Base-by-base conservation (phyloP, 2,113 vertebrate genomes). In the Macrotis lagotis region DNA sequence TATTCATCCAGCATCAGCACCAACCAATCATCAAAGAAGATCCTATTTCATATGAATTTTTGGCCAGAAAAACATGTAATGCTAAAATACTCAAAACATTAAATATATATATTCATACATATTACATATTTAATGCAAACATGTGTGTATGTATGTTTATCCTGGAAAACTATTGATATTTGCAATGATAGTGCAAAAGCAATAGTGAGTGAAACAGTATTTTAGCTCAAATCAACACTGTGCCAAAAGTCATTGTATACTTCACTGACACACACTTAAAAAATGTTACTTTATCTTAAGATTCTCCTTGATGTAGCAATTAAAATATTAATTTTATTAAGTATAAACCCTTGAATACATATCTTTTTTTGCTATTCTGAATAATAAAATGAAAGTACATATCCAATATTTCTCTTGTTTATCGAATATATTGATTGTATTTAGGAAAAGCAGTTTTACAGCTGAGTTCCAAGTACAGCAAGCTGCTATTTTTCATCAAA, bases 281-380 rank as follows among this genome's bases (percentile, higher is more conserved):
- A n/a, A n/a, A n/a, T n/a, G n/a, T n/a, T n/a, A n/a, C n/a, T n/a
- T n/a, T n/a, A n/a, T n/a, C 37, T n/a, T 74, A n/a, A 66, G 12
- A 14, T 37, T 66, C 31, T 66, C 31, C 59, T 37, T 66, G 37
- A 74, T 74, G 37, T 19, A 74, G 37, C 14, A 74, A n/a, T 19
- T 74, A 74, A 74, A 74, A 74, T 74, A 74, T n/a, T 74, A n/a
- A n/a, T 74, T n/a, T n/a, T n/a, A 74, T n/a, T 74, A n/a, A n/a
- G 37, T 74, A 1, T n/a, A 4, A 74, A 37, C 5, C 16, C 37
- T n/a, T n/a, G 16, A 74, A n/a, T 74, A 74, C 37, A 74, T 7
- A 74, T 74, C 31, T 74, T 19, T n/a, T 37, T 74, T n/a, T 74
- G 37, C 66, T 74, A 19, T 74, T 74, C 16, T 7, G 37, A 37